A percentile compares a stretch with the other conserved stretches of the same genome.
phyloP scores from a whole-genome alignment of 2,113 vertebrate genomes.

The Myanophis thanlyinensis region DNA sequence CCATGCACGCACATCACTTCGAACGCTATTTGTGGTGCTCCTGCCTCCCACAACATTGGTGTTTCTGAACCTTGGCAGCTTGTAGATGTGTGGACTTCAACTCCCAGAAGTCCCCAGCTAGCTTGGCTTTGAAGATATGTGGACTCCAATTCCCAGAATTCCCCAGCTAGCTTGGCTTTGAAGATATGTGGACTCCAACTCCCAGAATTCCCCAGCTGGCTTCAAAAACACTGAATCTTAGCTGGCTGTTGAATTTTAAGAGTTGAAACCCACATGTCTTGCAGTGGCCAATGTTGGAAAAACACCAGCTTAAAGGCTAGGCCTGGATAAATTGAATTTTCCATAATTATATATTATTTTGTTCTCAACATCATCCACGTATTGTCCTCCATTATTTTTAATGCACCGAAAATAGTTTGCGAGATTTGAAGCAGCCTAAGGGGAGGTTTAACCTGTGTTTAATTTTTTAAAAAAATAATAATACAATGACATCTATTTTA shows the following conservation, averaged over 20 bases:
- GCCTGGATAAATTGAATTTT: not conserved
- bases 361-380: not conserved
- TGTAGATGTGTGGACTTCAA: too few relatives aligned
- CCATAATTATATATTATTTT: not conserved
- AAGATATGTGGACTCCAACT: not conserved
- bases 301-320: not conserved
- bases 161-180: too few relatives aligned
- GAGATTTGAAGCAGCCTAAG: not conserved
- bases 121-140: too few relatives aligned
- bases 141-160: too few relatives aligned
- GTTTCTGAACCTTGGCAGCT: not conserved
- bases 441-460: not conserved
- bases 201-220: not conserved
- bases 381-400: not conserved
- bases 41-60: too few relatives aligned
- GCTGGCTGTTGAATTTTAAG: too few relatives aligned
- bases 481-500: not conserved
- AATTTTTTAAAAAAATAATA: not conserved
- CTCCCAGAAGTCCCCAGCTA: too few relatives aligned
- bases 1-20: too few relatives aligned
- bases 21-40: too few relatives aligned
- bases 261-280: too few relatives aligned
- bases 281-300: too few relatives aligned
- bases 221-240: not conserved
- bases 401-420: not conserved